These are phyloP conservation scores for Calycopis cecrops DNA, from an alignment of 1,140 invertebrate species.

Conservation along the genomic window DNA sequence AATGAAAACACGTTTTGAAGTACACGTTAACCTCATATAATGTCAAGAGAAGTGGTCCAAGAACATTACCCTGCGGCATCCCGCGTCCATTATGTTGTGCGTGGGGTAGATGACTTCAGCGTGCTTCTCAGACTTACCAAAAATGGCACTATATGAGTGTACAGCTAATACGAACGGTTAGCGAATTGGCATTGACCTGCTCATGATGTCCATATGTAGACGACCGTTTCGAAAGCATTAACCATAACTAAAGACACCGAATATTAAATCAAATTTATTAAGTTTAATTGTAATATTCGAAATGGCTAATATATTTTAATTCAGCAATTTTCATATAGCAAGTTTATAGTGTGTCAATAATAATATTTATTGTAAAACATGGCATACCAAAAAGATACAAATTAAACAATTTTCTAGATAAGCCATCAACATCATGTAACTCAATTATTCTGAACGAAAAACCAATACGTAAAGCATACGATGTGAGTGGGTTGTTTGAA, in stretches of 20 bases:
- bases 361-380: neutral
- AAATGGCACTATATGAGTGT: constrained; percentile 45
- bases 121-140: constrained; percentile 37
- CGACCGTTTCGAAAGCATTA: constrained; percentile 41
- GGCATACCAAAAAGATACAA: no score
- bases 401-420: no score
- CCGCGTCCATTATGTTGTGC: constrained; percentile 35
- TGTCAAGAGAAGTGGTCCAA: constrained; percentile 37
- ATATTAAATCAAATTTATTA: no score
- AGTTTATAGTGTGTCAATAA: no score
- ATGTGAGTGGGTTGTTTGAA: constrained; percentile 3
- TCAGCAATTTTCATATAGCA: no score
- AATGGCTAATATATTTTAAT: no score
- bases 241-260: constrained; percentile 10
- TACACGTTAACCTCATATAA: neutral
- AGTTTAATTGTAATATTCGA: no score
- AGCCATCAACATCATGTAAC: neutral
- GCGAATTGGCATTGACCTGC: constrained; percentile 48
- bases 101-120: constrained; percentile 44
- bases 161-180: constrained; percentile 31
- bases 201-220: constrained; percentile 38
- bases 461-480: no score
- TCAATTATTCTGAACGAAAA: constrained; percentile 7
- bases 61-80: constrained; percentile 43
- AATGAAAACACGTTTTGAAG: no score